Evolutionary conservation across 2,888 invertebrate genomes (phyloP).

Genomic region (Pristionchus entomophagus): DNA sequence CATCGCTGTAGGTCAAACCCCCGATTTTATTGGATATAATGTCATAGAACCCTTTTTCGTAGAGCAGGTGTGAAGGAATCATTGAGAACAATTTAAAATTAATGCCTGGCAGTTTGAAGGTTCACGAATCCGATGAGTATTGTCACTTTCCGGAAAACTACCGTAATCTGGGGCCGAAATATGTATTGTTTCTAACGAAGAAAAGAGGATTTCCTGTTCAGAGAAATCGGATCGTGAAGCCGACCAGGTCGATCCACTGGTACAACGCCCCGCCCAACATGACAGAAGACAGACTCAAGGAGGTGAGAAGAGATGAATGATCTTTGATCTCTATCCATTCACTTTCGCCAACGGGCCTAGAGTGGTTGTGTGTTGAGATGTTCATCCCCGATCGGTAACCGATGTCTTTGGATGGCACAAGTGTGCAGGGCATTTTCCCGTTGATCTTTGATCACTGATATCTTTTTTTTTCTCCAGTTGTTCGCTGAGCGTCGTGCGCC

Average conservation of each 20-base stretch:
- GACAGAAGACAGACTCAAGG: slow-evolving; percentile 87
- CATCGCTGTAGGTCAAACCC: slow-evolving; percentile 82
- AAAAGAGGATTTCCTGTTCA: not conserved
- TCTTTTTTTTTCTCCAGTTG: slow-evolving; percentile 81
- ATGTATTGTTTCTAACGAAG: not conserved
- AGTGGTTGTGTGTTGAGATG: no score
- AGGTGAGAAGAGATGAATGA: slow-evolving; percentile 70
- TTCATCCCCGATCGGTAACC: no score
- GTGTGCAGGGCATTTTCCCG: not conserved
- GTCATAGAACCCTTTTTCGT: no score
- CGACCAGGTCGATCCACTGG: slow-evolving; percentile 87
- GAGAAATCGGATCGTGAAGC: slow-evolving; percentile 89
- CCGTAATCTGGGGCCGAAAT: no score
- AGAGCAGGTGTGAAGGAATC: not conserved
- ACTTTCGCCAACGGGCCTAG: no score
- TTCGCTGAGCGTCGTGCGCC: slow-evolving; percentile 88
- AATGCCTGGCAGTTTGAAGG: not conserved
- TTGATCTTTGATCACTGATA: not conserved
- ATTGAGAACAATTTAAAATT: not conserved
- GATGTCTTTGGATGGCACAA: not conserved
- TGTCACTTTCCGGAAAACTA: no score
- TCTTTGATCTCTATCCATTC: slow-evolving; percentile 14
- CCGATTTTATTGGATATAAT: no score
- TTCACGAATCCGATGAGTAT: no score
- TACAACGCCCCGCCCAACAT: slow-evolving; percentile 98